A percentile compares a stretch with the other conserved stretches of the same genome.
Conservation (phyloP, 2,888 invertebrate genomes). For the Plusia festucae region DNA sequence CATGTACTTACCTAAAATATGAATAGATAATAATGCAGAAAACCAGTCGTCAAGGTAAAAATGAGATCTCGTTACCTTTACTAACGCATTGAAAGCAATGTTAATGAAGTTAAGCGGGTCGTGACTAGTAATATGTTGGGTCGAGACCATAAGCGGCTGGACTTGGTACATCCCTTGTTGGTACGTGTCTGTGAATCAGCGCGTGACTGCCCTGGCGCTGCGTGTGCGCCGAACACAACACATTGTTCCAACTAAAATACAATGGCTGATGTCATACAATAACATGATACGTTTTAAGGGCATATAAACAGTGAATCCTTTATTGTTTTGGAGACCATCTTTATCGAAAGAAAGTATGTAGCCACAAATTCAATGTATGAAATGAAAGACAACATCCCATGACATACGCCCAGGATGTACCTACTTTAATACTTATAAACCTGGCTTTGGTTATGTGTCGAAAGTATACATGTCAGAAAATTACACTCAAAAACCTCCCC, state of each 20-base stretch:
- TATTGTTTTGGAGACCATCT: slow-evolving; percentile 27
- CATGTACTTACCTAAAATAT: neutral
- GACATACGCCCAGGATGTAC: too few relatives aligned
- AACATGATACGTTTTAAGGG: slow-evolving; percentile 72
- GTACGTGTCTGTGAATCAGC: slow-evolving; percentile 74
- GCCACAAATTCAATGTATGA: too few relatives aligned
- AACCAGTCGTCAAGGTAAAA: slow-evolving; percentile 13
- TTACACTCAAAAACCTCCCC: too few relatives aligned
- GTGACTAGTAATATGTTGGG: slow-evolving; percentile 66
- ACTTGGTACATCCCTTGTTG: slow-evolving; percentile 65
- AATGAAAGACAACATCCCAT: too few relatives aligned
- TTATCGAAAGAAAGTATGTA: neutral
- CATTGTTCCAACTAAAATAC: slow-evolving; percentile 76
- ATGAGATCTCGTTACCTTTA: slow-evolving; percentile 2
- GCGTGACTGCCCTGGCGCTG: slow-evolving; percentile 71
- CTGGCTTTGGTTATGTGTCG: too few relatives aligned
- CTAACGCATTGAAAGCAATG: slow-evolving; percentile 52
- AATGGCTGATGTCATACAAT: slow-evolving; percentile 82
- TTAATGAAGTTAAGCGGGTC: slow-evolving; percentile 63
- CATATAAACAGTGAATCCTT: slow-evolving; percentile 48
- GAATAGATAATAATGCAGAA: neutral
- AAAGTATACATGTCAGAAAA: too few relatives aligned
- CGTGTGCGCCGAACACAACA: slow-evolving; percentile 69
- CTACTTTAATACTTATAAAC: too few relatives aligned
- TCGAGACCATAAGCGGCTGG: slow-evolving; percentile 62